Evolutionary conservation across 2,888 invertebrate genomes (phyloP).

Genomic region (Smittia sp.): DNA sequence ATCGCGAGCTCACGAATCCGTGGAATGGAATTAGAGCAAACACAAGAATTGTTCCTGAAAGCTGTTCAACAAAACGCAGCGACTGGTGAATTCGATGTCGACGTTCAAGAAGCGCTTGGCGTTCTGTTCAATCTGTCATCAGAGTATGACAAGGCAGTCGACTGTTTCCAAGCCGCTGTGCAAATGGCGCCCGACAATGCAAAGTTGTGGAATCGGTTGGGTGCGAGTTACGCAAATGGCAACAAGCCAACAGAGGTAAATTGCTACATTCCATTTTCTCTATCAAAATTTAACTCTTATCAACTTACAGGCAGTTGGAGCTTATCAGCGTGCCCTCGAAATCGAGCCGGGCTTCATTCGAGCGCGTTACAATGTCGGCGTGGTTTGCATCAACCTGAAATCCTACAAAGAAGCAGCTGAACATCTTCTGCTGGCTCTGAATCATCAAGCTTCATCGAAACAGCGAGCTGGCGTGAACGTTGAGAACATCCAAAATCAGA

Average conservation of each 20-base stretch:
- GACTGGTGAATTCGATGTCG: constrained; percentile 69
- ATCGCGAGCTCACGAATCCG: constrained; percentile 56
- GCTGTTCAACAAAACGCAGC: constrained; percentile 75
- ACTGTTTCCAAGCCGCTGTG: constrained; percentile 90
- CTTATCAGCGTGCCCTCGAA: constrained; percentile 87
- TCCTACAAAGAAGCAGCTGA: constrained; percentile 94
- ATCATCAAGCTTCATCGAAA: constrained; percentile 74
- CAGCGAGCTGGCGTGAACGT: constrained; percentile 51
- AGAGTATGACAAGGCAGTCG: constrained; percentile 94
- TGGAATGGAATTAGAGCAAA: constrained; percentile 56
- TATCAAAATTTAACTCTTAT: neutral
- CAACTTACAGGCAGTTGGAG: constrained; percentile 70
- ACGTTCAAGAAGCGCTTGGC: constrained; percentile 91
- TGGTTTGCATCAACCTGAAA: constrained; percentile 93
- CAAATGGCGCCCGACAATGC: constrained; percentile 75
- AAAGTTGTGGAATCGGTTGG: constrained; percentile 93
- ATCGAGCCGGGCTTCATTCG: constrained; percentile 94
- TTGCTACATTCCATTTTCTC: neutral
- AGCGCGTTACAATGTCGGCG: constrained; percentile 95
- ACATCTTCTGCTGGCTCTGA: constrained; percentile 89
- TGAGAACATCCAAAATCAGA: constrained; percentile 54
- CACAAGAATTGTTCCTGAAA: constrained; percentile 72
- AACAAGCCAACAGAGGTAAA: constrained; percentile 78
- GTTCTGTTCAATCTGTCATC: constrained; percentile 92
- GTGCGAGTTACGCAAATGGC: constrained; percentile 96